These are phyloP conservation scores for Automeris io DNA, from an alignment of 2,888 invertebrate species.

Conservation along the genomic window DNA sequence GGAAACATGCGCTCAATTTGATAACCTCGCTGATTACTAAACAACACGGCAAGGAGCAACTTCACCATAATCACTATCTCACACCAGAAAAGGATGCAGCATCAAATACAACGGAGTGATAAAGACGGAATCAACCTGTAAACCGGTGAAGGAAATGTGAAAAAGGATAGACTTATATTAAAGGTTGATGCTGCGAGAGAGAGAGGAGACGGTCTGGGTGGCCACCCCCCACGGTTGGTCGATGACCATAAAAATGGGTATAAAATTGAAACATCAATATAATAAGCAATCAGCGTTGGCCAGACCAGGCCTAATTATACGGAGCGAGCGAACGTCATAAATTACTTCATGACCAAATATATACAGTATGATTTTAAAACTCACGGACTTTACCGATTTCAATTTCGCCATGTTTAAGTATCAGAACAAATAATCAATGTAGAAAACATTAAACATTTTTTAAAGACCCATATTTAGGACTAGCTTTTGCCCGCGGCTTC, in stretches of 20 bases:
- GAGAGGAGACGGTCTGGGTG: constrained; percentile 58
- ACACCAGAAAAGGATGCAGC: constrained; percentile 28
- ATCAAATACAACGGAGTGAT: constrained; percentile 20
- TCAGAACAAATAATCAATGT: no score
- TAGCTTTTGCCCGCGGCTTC: no score
- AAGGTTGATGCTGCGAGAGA: constrained; percentile 31
- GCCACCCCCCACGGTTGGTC: constrained; percentile 77
- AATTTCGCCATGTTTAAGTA: no score
- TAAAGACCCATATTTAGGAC: no score
- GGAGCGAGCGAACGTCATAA: constrained; percentile 63
- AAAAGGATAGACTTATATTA: constrained; percentile 45
- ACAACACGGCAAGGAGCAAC: constrained; percentile 42
- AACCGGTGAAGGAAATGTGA: constrained; percentile 42
- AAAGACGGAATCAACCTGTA: constrained; percentile 42
- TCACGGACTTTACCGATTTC: constrained; percentile 10
- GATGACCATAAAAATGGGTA: constrained; percentile 77
- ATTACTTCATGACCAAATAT: constrained; percentile 56
- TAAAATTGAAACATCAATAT: constrained; percentile 78
- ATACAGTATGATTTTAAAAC: constrained; percentile 62
- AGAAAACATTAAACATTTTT: no score
- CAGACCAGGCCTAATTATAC: constrained; percentile 68
- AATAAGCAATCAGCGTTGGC: constrained; percentile 73
- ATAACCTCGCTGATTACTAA: constrained; percentile 9
- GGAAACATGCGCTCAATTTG: constrained; percentile 37
- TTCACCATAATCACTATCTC: constrained; percentile 54